phyloP scores from a whole-genome alignment of 2,888 invertebrate genomes.

The Thyatira batis region DNA sequence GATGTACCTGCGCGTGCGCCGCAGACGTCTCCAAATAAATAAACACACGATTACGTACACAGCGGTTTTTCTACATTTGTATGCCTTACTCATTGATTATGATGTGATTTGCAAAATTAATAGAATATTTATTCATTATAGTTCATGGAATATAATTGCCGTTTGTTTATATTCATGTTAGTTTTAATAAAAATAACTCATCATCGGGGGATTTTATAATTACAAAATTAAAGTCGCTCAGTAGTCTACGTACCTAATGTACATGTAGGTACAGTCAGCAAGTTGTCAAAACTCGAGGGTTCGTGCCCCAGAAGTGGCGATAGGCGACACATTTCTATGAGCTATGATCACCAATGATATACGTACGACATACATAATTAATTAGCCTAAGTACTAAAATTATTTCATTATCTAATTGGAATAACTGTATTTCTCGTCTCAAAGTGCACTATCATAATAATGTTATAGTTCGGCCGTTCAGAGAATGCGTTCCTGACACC shows the following conservation, averaged over 20 bases:
- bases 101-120: conserved; percentile 53
- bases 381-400: conserved; percentile 14
- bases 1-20: conserved; percentile 51
- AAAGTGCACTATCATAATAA: conserved; percentile 32
- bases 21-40: conserved; percentile 62
- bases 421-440: conserved; percentile 29
- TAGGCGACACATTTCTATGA: background rate
- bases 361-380: background rate
- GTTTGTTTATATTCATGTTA: conserved; percentile 25
- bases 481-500: no score
- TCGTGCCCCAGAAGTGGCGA: background rate
- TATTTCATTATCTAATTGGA: conserved; percentile 30
- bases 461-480: background rate
- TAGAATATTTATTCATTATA: conserved; percentile 53
- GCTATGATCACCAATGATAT: background rate
- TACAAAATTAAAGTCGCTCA: conserved; percentile 17
- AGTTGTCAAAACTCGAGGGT: background rate
- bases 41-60: conserved; percentile 61
- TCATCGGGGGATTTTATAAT: conserved; percentile 7
- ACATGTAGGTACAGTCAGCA: background rate
- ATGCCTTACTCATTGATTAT: conserved; percentile 55
- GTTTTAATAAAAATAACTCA: conserved; percentile 31
- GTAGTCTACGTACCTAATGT: conserved; percentile 1
- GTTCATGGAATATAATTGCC: conserved; percentile 50
- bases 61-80: conserved; percentile 78